phyloP scores from a whole-genome alignment of 1,140 invertebrate genomes.

The Acromyrmex heyeri region DNA sequence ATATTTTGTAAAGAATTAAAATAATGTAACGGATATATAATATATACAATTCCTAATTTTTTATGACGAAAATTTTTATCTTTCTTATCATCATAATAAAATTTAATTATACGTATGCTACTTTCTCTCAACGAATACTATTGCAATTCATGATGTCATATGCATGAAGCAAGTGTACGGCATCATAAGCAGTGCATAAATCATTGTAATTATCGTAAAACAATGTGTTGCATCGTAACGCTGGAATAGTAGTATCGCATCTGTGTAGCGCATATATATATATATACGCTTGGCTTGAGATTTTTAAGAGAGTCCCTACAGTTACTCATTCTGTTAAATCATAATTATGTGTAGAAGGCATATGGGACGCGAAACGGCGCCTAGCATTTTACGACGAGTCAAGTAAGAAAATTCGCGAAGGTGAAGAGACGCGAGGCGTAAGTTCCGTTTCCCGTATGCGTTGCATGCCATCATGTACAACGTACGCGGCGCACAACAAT shows the following conservation, averaged over 20 bases:
- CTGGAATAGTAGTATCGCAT: background rate
- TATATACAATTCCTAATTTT: background rate
- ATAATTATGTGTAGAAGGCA: conserved; percentile 38
- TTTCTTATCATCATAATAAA: background rate
- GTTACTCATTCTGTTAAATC: conserved; percentile 59
- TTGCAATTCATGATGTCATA: background rate
- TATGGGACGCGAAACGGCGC: conserved; percentile 80
- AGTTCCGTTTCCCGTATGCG: conserved; percentile 75
- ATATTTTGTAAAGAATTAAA: conserved; percentile 6
- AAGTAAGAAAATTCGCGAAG: conserved; percentile 83
- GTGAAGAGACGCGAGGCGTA: conserved; percentile 44
- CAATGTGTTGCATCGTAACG: background rate
- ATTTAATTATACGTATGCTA: background rate
- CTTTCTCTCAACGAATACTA: background rate
- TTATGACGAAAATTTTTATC: background rate
- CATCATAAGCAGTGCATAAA: background rate
- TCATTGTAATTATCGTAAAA: conserved; percentile 25
- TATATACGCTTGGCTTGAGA: background rate
- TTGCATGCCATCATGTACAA: conserved; percentile 74
- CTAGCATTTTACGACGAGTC: conserved; percentile 83
- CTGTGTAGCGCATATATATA: background rate
- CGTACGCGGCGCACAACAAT: conserved; percentile 62
- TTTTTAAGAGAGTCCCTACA: conserved; percentile 38
- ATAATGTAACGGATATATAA: background rate
- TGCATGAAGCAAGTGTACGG: background rate